Evolutionary conservation across 2,113 vertebrate species (phyloP).

Genomic region (Melanerpes formicivorus): DNA sequence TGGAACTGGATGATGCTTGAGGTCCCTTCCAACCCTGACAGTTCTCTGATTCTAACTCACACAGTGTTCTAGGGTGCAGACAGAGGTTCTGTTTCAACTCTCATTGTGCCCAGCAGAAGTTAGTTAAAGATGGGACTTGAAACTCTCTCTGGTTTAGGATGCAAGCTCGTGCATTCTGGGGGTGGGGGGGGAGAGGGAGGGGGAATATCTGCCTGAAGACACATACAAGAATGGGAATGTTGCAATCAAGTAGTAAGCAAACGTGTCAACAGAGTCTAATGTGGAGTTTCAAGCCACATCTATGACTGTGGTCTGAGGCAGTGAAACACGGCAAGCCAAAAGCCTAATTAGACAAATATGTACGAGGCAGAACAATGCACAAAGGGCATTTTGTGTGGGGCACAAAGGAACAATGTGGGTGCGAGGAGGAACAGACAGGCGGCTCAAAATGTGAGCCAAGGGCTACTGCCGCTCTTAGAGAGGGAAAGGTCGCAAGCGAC

Average conservation of each 20-base stretch:
- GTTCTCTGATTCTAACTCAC: no score
- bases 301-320: background rate
- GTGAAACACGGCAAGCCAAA: background rate
- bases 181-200: no score
- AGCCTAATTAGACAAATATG: conserved; percentile 22
- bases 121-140: background rate
- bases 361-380: background rate
- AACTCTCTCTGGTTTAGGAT: background rate
- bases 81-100: background rate
- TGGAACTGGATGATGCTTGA: no score
- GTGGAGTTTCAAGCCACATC: background rate
- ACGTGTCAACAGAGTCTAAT: rapidly evolving
- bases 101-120: background rate
- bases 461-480: background rate
- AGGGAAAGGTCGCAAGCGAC: background rate
- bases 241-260: background rate
- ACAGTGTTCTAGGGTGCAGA: background rate
- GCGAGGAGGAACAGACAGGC: background rate
- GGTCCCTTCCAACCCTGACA: no score
- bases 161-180: background rate
- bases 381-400: conserved; percentile 12
- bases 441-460: background rate
- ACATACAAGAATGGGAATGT: background rate
- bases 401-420: background rate
- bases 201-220: background rate